Evolutionary conservation across 1,140 invertebrate genomes (phyloP), one percentile per base, ranked within the genome.

Genomic region (Hestina assimilis): DNA sequence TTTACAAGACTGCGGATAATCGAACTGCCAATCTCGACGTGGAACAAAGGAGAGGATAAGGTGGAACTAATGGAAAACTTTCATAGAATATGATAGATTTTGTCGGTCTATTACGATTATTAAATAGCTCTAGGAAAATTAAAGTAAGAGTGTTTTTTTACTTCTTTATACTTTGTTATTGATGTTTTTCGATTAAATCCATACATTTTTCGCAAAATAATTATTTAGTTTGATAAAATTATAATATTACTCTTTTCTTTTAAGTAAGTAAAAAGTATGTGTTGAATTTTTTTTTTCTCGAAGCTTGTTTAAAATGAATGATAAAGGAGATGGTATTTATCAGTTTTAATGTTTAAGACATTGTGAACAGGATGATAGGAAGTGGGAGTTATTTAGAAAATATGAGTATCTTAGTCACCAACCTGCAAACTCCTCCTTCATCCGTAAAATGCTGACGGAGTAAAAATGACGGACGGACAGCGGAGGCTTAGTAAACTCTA

Each of bases 21-120:
- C 82, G 80, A 87, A 78, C 75, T 85, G 84, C 80, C 82, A 85
- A 87, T 87, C 84, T 75, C 58, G 63, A 65, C 63, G 50, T 60
- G 59, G 71, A 73, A 83, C 79, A 81, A 83, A 81, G 76, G 63
- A 71, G 60, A 50, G 51, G 58, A 70, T 59, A 59, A 60, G 63
- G 46, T 56, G 62, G 57, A 76, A 77, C 74, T 83, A 79, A 74
- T 79, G 72, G 58, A 58, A 66, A 73, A 69, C 57, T 79, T 72
- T 78, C 66, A 71, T 69, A 48, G 50, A 59, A 40, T 48, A 35
- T 48, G 29, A 45, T 53, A 47, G 28, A 42, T 57, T 53, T 62
- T 45, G 57, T 38, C 26, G 15, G 48, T 24, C 6, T 41, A 26
- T 42, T 9, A 40, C 17, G 14, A 41, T 38, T 42, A 21, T 31